Conservation (phyloP, 2,888 invertebrate genomes). For the Boloria euphrosyne region DNA sequence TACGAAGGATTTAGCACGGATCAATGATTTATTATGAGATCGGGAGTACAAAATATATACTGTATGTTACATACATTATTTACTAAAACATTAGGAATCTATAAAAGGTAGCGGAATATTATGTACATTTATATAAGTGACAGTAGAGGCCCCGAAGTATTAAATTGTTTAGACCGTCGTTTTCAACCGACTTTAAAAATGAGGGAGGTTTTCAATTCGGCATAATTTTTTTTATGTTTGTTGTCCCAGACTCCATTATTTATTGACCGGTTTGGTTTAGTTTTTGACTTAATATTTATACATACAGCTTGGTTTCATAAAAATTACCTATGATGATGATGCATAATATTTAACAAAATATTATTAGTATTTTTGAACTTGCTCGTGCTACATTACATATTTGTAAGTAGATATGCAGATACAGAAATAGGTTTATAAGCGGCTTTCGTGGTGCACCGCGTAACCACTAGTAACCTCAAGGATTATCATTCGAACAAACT, state of each 20-base stretch:
- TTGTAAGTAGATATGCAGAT: constrained; percentile 3
- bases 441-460: constrained; percentile 29
- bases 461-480: constrained; percentile 26
- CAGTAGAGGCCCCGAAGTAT: too few relatives aligned
- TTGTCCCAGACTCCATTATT: too few relatives aligned
- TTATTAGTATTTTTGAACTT: not conserved
- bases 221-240: too few relatives aligned
- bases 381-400: not conserved
- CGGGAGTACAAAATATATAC: constrained; percentile 58
- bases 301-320: too few relatives aligned
- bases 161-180: too few relatives aligned
- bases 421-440: constrained; percentile 18
- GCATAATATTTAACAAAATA: too few relatives aligned
- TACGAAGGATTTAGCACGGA: constrained; percentile 46
- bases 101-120: constrained; percentile 52
- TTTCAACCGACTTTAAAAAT: too few relatives aligned
- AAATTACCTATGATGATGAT: too few relatives aligned
- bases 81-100: constrained; percentile 64
- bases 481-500: constrained; percentile 29
- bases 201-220: too few relatives aligned
- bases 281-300: too few relatives aligned
- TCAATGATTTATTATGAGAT: constrained; percentile 72
- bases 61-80: constrained; percentile 65
- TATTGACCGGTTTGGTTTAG: too few relatives aligned
- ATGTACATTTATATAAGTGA: not conserved